phyloP scores from a whole-genome alignment of 2,888 invertebrate species.

The Onthophagus sagittarius region DNA sequence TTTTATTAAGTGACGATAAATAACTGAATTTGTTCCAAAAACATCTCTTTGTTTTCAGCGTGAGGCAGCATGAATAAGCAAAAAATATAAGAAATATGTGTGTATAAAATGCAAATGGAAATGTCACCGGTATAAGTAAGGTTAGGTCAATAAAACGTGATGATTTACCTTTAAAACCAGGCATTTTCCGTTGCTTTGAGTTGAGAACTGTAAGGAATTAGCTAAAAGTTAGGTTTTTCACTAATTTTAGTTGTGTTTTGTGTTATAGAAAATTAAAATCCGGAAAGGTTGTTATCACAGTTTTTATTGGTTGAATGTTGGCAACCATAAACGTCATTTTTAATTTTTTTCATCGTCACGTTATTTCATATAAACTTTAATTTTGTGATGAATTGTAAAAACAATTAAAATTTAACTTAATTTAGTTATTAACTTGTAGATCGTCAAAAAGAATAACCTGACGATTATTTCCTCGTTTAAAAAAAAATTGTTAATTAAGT shows the following conservation, averaged over 20 bases:
- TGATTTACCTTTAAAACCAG: constrained; percentile 26
- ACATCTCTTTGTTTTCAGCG: not conserved
- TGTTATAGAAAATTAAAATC: constrained; percentile 15
- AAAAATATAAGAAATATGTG: not conserved
- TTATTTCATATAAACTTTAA: not conserved
- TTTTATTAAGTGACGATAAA: not conserved
- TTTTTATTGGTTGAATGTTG: constrained; percentile 16
- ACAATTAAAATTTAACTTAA: too few relatives aligned
- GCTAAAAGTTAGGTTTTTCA: not conserved
- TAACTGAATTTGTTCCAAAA: not conserved
- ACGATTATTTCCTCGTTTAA: too few relatives aligned
- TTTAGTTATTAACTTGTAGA: too few relatives aligned
- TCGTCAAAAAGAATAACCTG: too few relatives aligned
- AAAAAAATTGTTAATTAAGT: too few relatives aligned
- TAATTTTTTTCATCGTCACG: not conserved
- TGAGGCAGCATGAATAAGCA: constrained; percentile 18
- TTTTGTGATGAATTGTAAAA: too few relatives aligned
- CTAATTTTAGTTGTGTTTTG: constrained; percentile 7
- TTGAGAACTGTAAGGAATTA: not conserved
- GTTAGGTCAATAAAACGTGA: constrained; percentile 12
- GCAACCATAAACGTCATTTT: constrained; percentile 8
- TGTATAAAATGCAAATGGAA: not conserved
- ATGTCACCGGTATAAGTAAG: constrained; percentile 19
- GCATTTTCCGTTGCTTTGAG: constrained; percentile 17
- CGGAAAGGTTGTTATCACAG: constrained; percentile 18